These are phyloP conservation scores for Gavialis gangeticus DNA, from an alignment of 2,113 vertebrate species.

Conservation along the genomic window DNA sequence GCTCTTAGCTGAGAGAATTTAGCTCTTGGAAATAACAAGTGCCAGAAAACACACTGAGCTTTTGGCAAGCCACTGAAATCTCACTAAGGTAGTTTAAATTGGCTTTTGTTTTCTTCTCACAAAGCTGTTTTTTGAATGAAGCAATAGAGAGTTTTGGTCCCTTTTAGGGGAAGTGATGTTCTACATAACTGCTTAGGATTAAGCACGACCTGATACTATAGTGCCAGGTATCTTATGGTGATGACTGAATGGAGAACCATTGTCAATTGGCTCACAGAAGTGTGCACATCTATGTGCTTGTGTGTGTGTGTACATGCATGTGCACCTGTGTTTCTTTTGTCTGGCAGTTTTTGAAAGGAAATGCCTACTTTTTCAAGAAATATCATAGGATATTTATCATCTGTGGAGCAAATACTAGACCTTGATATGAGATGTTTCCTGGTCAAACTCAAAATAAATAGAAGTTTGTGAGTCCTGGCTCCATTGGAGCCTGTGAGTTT, in stretches of 20 bases:
- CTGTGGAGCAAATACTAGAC: background rate
- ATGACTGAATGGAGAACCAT: background rate
- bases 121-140: background rate
- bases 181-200: background rate
- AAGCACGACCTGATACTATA: background rate
- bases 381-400: rapidly evolving
- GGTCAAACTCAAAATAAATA: background rate
- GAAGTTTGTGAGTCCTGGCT: background rate
- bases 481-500: background rate
- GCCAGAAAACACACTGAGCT: too few species aligned
- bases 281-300: conserved; percentile 26
- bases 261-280: background rate
- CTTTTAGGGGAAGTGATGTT: background rate
- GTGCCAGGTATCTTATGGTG: background rate
- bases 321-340: background rate
- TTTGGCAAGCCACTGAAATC: background rate
- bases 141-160: rapidly evolving
- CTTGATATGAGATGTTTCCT: background rate
- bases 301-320: background rate
- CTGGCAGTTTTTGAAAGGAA: conserved; percentile 41
- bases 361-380: conserved; percentile 12
- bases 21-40: background rate
- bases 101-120: background rate
- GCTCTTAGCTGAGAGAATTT: background rate
- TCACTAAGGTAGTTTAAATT: background rate